These are phyloP conservation scores for Ptilodon capucinus DNA, from an alignment of 2,888 invertebrate species.

Conservation along the genomic window DNA sequence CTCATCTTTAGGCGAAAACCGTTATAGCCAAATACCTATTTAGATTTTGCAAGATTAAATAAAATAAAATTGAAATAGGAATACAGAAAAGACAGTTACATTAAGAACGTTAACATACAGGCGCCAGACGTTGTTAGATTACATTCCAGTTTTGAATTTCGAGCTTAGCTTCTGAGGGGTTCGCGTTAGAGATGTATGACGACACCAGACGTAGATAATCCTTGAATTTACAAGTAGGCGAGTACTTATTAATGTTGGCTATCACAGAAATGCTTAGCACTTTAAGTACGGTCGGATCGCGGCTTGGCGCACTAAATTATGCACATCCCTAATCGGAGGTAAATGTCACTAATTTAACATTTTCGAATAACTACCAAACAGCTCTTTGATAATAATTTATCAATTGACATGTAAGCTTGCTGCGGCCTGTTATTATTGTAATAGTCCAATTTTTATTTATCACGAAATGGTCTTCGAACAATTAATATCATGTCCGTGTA, in stretches of 20 bases:
- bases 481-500: too few relatives aligned
- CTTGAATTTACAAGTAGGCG: conserved; percentile 53
- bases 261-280: conserved; percentile 62
- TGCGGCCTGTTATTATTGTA: too few relatives aligned
- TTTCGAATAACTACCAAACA: conserved; percentile 22
- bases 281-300: conserved; percentile 63
- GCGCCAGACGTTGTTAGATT: background rate
- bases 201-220: conserved; percentile 39
- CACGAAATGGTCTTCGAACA: too few relatives aligned
- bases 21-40: background rate
- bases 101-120: background rate
- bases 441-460: too few relatives aligned
- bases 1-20: too few relatives aligned
- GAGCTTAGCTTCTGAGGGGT: conserved; percentile 7
- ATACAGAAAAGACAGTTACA: background rate
- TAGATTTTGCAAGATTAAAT: background rate
- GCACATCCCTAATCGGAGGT: conserved; percentile 48
- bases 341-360: conserved; percentile 49
- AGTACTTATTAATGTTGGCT: conserved; percentile 61
- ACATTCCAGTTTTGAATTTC: conserved; percentile 8
- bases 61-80: background rate
- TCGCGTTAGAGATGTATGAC: conserved; percentile 30
- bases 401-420: too few relatives aligned
- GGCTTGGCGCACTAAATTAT: conserved; percentile 50
- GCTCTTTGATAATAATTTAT: background rate